Conservation (phyloP, 2,888 invertebrate genomes). For the Darwinula stevensoni region DNA sequence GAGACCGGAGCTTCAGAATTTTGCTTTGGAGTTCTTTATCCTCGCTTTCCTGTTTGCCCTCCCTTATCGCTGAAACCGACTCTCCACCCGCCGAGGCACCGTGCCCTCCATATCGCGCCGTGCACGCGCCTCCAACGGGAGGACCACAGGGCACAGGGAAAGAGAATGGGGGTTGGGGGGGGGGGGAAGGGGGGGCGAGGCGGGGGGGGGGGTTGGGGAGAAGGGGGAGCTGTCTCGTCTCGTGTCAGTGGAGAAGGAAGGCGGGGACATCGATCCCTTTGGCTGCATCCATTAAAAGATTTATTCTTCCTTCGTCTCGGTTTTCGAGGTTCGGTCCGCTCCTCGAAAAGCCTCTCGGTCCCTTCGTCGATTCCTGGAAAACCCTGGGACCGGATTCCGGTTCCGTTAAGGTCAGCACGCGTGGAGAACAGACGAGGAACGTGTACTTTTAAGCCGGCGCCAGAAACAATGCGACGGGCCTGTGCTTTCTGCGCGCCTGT, state of each 20-base stretch:
- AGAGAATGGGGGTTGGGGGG: not conserved
- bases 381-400: no score
- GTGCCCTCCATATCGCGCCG: not conserved
- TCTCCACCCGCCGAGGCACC: not conserved
- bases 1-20: no score
- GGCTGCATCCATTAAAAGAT: no score
- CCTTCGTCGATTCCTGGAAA: not conserved
- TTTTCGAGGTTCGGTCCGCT: not conserved
- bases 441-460: no score
- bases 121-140: not conserved
- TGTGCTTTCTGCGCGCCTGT: no score
- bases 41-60: constrained; percentile 1
- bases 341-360: not conserved
- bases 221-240: no score
- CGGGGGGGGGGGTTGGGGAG: not conserved
- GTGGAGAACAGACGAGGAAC: no score
- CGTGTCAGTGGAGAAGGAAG: not conserved
- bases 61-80: not conserved
- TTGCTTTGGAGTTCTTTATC: no score
- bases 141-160: not conserved
- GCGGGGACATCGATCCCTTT: not conserved
- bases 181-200: not conserved
- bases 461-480: no score
- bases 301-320: no score
- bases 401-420: no score